Percentiles rank a stretch among this genome's conserved stretches.
phyloP scores from a whole-genome alignment of 2,113 vertebrate genomes.

The Mixornis gularis region DNA sequence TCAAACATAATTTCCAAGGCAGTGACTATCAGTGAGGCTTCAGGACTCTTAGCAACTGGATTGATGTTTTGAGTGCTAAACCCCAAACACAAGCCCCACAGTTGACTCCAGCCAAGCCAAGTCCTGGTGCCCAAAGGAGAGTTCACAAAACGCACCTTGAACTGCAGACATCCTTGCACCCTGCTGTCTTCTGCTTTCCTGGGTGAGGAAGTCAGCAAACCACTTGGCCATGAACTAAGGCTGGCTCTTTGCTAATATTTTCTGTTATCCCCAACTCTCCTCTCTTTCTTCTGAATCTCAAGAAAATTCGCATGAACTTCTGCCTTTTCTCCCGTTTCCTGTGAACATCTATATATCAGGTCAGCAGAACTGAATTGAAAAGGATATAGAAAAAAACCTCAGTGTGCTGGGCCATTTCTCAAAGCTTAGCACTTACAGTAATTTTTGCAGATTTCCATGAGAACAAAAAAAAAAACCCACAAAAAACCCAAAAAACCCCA shows the following conservation, averaged over 20 bases:
- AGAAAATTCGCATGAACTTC: neutral
- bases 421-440: neutral
- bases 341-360: neutral
- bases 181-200: slow-evolving; percentile 6
- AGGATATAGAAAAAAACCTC: neutral
- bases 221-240: neutral
- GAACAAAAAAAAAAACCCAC: neutral
- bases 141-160: neutral
- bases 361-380: neutral
- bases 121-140: neutral
- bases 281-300: neutral
- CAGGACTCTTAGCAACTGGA: neutral
- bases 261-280: neutral
- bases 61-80: neutral
- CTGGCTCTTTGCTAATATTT: neutral
- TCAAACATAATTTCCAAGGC: neutral
- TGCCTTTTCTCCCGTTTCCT: neutral
- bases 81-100: neutral
- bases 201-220: neutral
- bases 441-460: neutral
- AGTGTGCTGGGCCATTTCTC: neutral
- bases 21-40: neutral
- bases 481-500: no score
- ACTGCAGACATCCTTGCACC: neutral
- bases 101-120: neutral